Base-by-base conservation (phyloP, 2,888 invertebrate species). In the Lochmaea crataegi region DNA sequence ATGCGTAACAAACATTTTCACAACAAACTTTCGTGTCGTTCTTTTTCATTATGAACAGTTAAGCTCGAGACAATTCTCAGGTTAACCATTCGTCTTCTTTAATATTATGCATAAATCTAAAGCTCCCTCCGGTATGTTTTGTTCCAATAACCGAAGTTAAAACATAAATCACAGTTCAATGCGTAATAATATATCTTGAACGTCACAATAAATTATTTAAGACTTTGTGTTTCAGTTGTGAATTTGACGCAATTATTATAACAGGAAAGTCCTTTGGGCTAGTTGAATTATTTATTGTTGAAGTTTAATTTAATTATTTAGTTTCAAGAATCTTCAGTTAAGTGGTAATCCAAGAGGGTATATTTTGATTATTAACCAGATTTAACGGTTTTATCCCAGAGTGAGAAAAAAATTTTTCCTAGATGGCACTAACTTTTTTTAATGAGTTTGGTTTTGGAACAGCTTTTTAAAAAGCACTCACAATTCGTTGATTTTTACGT, bases 111-210 rank as follows among this genome's bases (percentile, higher is more conserved):
- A 53, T 53, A 53, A 53, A 53, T 53, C 53, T 53, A 7, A 16
- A 16, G 16, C 16, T 53, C 53, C 16, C 53, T 53, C 53, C 18
- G 18, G 53, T 16, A 18, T 53, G 53, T 53, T 53, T 53, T 53
- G 53, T 53, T 53, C 53, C 53, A 53, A 53, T 53, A 53, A 18
- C 53, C 10, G 2, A 53, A 53, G 53, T 53, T 18, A 9, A 53
- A 53, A 53, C 53, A 53, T 53, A 53, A 53, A 53, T 53, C 53
- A 53, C 53, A 16, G 53, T 53, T 53, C 53, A 53, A 53, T 53
- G 53, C 53, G 53, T 53, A 53, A 53, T 18, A 53, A 53, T 53
- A 53, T 53, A 53, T 18, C 53, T 16, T 3, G 9, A 16, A 18
- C 16, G 53, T 53, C 53, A 53, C 16, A 16, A 53, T 53, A 53